Base-by-base conservation (phyloP, 2,888 invertebrate genomes). In the Camponotus fellah region DNA sequence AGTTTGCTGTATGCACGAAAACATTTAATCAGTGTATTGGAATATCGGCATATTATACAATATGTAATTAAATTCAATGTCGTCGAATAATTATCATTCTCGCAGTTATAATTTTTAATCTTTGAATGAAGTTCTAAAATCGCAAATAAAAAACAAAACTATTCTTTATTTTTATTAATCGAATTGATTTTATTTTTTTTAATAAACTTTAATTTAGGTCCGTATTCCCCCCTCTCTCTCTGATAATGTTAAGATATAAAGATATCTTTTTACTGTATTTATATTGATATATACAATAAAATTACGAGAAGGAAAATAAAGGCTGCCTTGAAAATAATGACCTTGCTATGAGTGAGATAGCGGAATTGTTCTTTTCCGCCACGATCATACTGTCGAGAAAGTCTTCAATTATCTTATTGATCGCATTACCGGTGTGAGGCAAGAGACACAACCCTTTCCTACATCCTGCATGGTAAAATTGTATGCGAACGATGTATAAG, bases 321-420 rank as follows among this genome's bases (percentile, higher is more conserved):
- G 4, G 14, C 17, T 17, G 43, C n/a, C 69, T 34, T 9, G 84
- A 71, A 90, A 90, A 87, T 86, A 88, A 87, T 86, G 89, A 85
- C 85, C 87, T 87, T 90, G 85, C 85, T 86, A 69, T 66, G 84
- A 86, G 87, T 84, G 85, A 88, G 86, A 88, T 83, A 88, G 86
- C 85, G 86, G 91, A 92, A 92, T 92, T 90, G 89, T 85, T 90
- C 90, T 86, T 91, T 92, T 92, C 92, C 92, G 92, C 88, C 87
- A 88, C 87, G 86, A 53, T 37, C 21, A 46, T 21, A 87, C 89
- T 84, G 89, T 90, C 90, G 90, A 90, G 90, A 92, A 92, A 92
- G 89, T 92, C 91, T 92, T 92, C 92, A 92, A 92, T 92, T 92
- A 92, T 92, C 90, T 92, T 92, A 92, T 92, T 92, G 92, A 92